Evolutionary conservation across 2,888 invertebrate species (phyloP).

Genomic region (Ditula angustiorana): DNA sequence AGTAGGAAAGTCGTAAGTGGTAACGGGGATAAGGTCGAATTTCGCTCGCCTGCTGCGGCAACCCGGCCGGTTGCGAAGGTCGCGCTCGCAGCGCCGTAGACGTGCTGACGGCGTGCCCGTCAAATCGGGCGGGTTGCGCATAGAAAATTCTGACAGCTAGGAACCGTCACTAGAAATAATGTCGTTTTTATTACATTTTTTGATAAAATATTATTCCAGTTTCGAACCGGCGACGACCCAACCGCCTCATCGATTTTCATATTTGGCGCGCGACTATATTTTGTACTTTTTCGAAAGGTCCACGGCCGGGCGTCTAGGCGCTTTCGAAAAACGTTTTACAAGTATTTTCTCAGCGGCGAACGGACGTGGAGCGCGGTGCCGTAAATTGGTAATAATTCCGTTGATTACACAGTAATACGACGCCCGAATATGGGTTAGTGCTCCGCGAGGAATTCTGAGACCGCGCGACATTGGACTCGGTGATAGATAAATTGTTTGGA

Average conservation of each 20-base stretch:
- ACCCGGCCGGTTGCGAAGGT: constrained; percentile 66
- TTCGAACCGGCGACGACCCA: constrained; percentile 72
- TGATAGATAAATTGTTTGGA: constrained; percentile 54
- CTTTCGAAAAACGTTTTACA: constrained; percentile 83
- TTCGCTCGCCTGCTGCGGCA: constrained; percentile 56
- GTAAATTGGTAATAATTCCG: constrained; percentile 83
- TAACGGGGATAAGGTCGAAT: constrained; percentile 63
- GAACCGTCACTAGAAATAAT: constrained; percentile 81
- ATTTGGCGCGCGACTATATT: constrained; percentile 80
- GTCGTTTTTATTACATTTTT: constrained; percentile 85
- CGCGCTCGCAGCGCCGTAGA: constrained; percentile 44
- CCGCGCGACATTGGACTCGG: constrained; percentile 66
- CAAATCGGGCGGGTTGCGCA: constrained; percentile 61
- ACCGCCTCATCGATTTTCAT: constrained; percentile 83
- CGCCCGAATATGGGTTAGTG: constrained; percentile 83
- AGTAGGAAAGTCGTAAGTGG: constrained; percentile 79
- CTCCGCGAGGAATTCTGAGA: constrained; percentile 64
- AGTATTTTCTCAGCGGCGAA: constrained; percentile 75
- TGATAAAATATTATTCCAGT: constrained; percentile 84
- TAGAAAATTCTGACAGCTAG: constrained; percentile 83
- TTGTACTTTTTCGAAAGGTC: constrained; percentile 82
- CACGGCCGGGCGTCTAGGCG: constrained; percentile 74
- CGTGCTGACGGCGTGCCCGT: constrained; percentile 46
- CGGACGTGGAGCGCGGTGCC: constrained; percentile 78
- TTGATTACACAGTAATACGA: constrained; percentile 81